Percentiles rank a stretch among this genome's conserved stretches.
Evolutionary conservation across 2,113 vertebrate genomes (phyloP).

Genomic region (Phrynocephalus versicolor): DNA sequence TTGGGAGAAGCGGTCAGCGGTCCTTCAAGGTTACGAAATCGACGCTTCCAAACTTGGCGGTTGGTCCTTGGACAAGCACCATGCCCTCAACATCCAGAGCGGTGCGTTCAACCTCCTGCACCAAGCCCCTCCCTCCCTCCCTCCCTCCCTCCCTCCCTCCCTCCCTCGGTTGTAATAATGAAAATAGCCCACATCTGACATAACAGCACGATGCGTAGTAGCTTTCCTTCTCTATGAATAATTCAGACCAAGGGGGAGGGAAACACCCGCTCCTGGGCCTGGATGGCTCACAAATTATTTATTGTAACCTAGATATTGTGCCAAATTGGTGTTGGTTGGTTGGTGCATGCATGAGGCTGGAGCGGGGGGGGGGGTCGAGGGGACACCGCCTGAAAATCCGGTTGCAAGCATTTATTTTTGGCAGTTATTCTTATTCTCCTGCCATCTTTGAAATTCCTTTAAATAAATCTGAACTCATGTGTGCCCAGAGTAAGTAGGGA

Average conservation of each 20-base stretch:
- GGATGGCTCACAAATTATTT: slow-evolving; percentile 33
- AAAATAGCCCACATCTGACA: not conserved
- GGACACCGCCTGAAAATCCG: not conserved
- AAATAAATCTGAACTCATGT: not conserved
- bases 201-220: not conserved
- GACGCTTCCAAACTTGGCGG: slow-evolving; percentile 94
- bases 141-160: not conserved
- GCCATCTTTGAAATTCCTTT: not conserved
- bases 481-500: too few species aligned
- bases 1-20: slow-evolving; percentile 96
- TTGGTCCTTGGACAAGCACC: slow-evolving; percentile 94
- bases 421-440: not conserved
- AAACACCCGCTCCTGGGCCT: rapidly evolving
- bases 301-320: slow-evolving; percentile 28
- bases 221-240: slow-evolving; percentile 1
- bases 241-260: slow-evolving; percentile 17
- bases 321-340: not conserved
- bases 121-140: not conserved
- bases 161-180: too few species aligned
- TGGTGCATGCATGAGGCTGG: not conserved
- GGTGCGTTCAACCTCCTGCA: slow-evolving; percentile 76
- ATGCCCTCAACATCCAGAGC: slow-evolving; percentile 95
- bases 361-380: not conserved
- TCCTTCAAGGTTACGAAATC: slow-evolving; percentile 93
- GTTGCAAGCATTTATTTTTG: not conserved